Evolutionary conservation across 2,113 vertebrate genomes (phyloP), one percentile per base, ranked within the genome.

Genomic region (Phaethon lepturus): DNA sequence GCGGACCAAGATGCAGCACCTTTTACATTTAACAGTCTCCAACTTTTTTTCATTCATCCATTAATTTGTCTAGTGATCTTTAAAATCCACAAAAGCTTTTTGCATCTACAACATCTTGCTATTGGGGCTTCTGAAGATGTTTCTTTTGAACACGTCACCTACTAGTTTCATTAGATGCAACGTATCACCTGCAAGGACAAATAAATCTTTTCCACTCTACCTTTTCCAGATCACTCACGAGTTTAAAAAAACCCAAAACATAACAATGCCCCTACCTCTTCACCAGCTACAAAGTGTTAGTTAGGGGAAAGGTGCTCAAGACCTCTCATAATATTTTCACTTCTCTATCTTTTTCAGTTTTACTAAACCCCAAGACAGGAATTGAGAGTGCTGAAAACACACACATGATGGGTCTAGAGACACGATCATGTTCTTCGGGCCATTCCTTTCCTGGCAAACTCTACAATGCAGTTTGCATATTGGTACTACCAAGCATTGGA

Each of bases 211-310:
- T 12, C 28, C 28, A 38, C 11, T 60, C 40, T 11, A 47, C 22
- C 68, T 63, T 20, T 38, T 26, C 55, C 58, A 53, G 85, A 31
- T 26, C 50, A 35, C 26, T 15, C 11, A 10, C 1, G 16, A 42
- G 31, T 50, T 84, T 25, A 44, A 49, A 40, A 50, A 11, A 52
- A 15, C 12, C 38, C 38, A 38, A 5, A 18, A 64, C 10, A 23
- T 2, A 38, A 38, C 38, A 38, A 6, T 0, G 0, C 7, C 50
- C 22, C 9, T 18, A 49, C 6, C 22, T 24, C 69, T 38, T 69
- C 26, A 40, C 5, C 17, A 77, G 75, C 38, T 47, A 52, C 11
- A 18, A n/a, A 42, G 12, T 17, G 42, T 42, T 22, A 17, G 5
- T 13, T 31, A 56, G 56, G 15, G 31, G 42, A 68, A 49, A 33